phyloP scores from a whole-genome alignment of 2,797 vertebrate species.

The Euthynnus affinis region DNA sequence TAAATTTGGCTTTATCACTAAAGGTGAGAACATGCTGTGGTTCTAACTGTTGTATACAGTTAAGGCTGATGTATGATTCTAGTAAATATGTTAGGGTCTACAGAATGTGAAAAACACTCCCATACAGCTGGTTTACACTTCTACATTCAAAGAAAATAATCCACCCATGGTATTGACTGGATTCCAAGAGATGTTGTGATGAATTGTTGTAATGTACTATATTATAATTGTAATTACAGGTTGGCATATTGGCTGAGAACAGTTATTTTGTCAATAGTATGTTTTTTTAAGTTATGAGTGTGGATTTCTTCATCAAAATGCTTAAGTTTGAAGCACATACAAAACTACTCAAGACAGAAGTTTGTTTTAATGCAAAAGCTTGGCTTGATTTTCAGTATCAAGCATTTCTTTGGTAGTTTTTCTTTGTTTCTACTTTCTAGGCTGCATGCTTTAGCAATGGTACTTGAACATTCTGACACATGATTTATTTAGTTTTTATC shows the following conservation, averaged over 20 bases:
- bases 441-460: neutral
- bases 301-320: neutral
- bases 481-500: constrained; percentile 14
- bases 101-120: constrained; percentile 5
- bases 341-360: neutral
- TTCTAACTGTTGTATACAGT: constrained; percentile 14
- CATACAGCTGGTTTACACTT: neutral
- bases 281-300: neutral
- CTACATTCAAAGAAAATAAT: neutral
- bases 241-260: neutral
- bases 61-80: constrained; percentile 16
- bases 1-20: constrained; percentile 39
- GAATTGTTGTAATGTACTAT: neutral
- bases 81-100: constrained; percentile 16
- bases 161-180: neutral
- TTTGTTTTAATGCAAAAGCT: constrained; percentile 4
- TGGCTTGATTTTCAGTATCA: constrained; percentile 13
- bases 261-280: neutral
- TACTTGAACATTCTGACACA: neutral
- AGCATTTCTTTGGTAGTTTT: neutral
- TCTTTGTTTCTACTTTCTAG: neutral
- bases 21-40: constrained; percentile 30
- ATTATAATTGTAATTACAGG: neutral
- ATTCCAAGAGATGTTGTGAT: neutral
- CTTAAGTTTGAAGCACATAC: constrained; percentile 4